phyloP scores from a whole-genome alignment of 2,113 vertebrate genomes.

The Mellivora capensis region DNA sequence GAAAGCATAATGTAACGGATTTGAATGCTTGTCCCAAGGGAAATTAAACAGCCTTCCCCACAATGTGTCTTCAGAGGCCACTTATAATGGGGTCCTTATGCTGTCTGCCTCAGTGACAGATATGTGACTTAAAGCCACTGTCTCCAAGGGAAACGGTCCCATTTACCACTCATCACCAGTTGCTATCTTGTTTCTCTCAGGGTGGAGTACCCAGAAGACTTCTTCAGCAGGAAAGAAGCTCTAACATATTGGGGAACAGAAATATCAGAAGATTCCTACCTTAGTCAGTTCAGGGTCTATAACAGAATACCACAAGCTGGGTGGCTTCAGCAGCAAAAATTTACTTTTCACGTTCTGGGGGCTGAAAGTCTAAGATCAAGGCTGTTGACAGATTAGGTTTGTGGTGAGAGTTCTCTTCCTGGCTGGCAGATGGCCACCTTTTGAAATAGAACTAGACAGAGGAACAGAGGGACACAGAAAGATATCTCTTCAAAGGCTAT shows the following conservation, averaged over 20 bases:
- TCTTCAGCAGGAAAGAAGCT: neutral
- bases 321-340: neutral
- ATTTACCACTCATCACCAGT: neutral
- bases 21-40: neutral
- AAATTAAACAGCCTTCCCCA: neutral
- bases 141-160: neutral
- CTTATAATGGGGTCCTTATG: neutral
- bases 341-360: neutral
- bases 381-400: neutral
- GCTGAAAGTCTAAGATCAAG: neutral
- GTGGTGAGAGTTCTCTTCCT: neutral
- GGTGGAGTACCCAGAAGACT: neutral
- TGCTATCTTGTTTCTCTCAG: neutral
- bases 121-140: neutral
- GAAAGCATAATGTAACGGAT: neutral
- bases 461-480: neutral
- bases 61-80: neutral
- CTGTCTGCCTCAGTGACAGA: neutral
- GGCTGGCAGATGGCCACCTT: neutral
- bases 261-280: neutral
- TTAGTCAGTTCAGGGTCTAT: neutral
- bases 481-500: neutral
- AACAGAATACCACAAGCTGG: neutral
- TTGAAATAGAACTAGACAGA: neutral
- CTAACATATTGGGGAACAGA: neutral